These are phyloP conservation scores for Agrypnia vestita DNA, from an alignment of 1,140 invertebrate genomes.

Conservation along the genomic window DNA sequence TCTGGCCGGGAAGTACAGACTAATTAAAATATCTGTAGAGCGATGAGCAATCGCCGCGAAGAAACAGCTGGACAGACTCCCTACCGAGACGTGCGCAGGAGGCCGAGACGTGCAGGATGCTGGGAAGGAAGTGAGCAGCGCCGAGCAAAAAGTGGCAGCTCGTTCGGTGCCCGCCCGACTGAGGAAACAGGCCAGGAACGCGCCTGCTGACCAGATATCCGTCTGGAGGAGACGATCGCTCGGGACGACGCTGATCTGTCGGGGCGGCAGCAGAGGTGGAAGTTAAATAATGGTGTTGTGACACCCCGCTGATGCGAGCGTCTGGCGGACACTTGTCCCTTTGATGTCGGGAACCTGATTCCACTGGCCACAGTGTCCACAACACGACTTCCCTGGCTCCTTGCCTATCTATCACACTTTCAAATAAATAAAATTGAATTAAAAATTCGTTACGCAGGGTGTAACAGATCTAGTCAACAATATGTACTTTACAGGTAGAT, in stretches of 20 bases:
- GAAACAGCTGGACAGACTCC: slow-evolving; percentile 16
- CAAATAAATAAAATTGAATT: background rate
- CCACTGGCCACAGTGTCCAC: background rate
- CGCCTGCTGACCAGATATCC: background rate
- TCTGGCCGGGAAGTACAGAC: no score
- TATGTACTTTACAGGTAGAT: no score
- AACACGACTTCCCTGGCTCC: background rate
- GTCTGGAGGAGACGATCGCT: background rate
- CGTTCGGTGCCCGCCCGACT: no score
- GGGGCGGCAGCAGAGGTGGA: slow-evolving; percentile 4
- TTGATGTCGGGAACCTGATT: slow-evolving; percentile 2
- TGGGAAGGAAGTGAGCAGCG: background rate
- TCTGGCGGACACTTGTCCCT: slow-evolving; percentile 16
- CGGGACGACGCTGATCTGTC: slow-evolving; percentile 4
- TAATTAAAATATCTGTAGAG: slow-evolving; percentile 27
- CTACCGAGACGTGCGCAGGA: background rate
- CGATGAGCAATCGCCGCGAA: slow-evolving; percentile 8
- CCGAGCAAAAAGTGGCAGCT: background rate
- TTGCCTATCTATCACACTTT: background rate
- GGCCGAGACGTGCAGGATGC: background rate
- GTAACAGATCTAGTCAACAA: no score
- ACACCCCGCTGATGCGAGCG: slow-evolving; percentile 20
- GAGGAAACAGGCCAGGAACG: no score
- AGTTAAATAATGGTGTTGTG: slow-evolving; percentile 23
- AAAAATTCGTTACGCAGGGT: no score